Base-by-base conservation (phyloP, 1,140 invertebrate species). In the Calliopsis andreniformis region DNA sequence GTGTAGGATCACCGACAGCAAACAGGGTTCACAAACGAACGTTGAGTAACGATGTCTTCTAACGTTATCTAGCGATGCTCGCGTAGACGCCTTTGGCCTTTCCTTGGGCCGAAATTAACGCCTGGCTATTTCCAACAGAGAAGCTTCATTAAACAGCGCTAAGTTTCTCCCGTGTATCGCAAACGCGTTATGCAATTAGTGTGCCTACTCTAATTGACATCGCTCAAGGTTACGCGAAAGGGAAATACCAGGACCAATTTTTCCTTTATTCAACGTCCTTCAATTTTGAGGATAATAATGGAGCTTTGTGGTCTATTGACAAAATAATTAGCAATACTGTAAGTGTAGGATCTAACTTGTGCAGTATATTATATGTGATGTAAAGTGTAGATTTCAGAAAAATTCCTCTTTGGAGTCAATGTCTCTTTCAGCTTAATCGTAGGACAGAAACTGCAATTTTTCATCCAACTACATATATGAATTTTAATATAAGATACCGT, bases 51-150 rank as follows among this genome's bases (percentile, higher is more conserved):
- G 14, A 28, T 20, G 32, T 55, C 32, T 23, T 42, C 62, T 55
- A 73, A 55, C 51, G 39, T 66, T 43, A 43, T 51, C 23, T 32
- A 67, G 35, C 59, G 42, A 72, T 14, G 42, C 39, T 10, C 16
- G 23, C 39, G 39, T 59, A 42, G 64, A n/a, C 43, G 79, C 51
- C 68, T 82, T 63, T 82, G 73, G 53, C 67, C 58, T 76, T 81
- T 82, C 76, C 56, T 72, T 82, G 59, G 63, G 35, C 35, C 39
- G 43, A 51, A 82, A 82, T 82, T 82, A 82, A 73, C 80, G 79
- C 53, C 47, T 42, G 32, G 55, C 39, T 61, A 45, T 45, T 61
- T 70, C 32, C 49, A 51, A 66, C 32, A 16, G 32, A 43, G 18
- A 10, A 45, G n/a, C 42, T n/a, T 72, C 49, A 72, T 78, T 68